A percentile compares a stretch with the other conserved stretches of the same genome.
Conservation (phyloP, 2,113 vertebrate species). For the Mesoclemmys tuberculata region DNA sequence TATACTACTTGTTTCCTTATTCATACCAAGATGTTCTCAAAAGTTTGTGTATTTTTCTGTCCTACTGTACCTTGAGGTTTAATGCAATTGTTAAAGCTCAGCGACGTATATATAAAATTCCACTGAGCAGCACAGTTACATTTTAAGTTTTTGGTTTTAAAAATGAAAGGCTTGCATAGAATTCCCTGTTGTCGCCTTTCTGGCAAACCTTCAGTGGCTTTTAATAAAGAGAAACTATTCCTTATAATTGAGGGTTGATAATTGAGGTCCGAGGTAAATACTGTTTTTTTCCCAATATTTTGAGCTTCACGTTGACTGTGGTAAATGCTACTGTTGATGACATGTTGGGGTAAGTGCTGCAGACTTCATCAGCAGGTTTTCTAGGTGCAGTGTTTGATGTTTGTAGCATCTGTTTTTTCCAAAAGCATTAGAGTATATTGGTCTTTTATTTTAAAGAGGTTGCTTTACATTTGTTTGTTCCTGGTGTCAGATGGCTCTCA, state of each 20-base stretch:
- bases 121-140: background rate
- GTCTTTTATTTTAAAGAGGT: background rate
- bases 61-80: fast-evolving
- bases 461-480: background rate
- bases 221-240: background rate
- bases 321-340: background rate
- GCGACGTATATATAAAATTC: background rate
- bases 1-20: background rate
- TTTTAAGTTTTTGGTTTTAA: background rate
- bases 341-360: background rate
- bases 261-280: background rate
- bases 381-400: background rate
- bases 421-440: background rate
- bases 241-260: background rate
- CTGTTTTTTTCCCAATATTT: background rate
- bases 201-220: background rate
- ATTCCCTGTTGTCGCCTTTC: background rate
- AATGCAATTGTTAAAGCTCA: background rate
- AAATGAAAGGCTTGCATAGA: fast-evolving
- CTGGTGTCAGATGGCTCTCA: background rate
- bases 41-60: background rate
- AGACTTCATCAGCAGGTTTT: background rate
- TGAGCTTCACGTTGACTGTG: background rate
- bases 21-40: background rate
- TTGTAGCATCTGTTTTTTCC: background rate